Conservation (phyloP, 2,113 vertebrate species). For the Ictidomys tridecemlineatus region DNA sequence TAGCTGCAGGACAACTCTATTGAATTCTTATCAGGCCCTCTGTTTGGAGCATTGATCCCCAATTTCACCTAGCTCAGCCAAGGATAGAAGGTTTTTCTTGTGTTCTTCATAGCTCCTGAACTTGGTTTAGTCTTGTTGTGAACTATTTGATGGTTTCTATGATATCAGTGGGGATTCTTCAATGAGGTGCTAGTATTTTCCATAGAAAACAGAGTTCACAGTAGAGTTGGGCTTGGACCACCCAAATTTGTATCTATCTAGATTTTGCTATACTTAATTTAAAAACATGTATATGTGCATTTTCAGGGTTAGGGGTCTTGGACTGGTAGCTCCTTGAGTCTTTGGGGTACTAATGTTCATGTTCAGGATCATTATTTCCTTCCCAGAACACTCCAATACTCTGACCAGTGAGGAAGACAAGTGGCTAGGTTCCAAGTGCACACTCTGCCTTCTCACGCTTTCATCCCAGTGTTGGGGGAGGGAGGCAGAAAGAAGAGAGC, state of each 20-base stretch:
- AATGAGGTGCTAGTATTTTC: background rate
- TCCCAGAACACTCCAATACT: background rate
- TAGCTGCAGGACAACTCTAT: background rate
- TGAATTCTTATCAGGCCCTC: background rate
- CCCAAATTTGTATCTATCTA: background rate
- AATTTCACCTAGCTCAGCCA: background rate
- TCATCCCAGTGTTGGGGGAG: background rate
- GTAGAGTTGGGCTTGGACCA: background rate
- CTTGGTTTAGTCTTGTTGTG: background rate
- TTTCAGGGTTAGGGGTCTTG: background rate
- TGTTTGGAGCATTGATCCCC: background rate
- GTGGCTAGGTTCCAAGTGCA: background rate
- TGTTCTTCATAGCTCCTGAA: background rate
- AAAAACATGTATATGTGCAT: background rate
- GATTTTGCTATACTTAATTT: background rate
- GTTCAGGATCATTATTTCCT: background rate
- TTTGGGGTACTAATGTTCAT: background rate
- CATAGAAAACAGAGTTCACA: background rate
- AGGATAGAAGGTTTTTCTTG: background rate
- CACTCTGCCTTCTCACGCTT: background rate
- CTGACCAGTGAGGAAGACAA: background rate
- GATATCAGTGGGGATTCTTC: background rate
- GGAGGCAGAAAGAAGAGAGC: too few relatives aligned
- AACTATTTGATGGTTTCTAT: background rate
- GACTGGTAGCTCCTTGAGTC: background rate